Evolutionary conservation across 2,888 invertebrate genomes (phyloP), one percentile per base, ranked within the genome.

Genomic region (Chloroclysta siterata): DNA sequence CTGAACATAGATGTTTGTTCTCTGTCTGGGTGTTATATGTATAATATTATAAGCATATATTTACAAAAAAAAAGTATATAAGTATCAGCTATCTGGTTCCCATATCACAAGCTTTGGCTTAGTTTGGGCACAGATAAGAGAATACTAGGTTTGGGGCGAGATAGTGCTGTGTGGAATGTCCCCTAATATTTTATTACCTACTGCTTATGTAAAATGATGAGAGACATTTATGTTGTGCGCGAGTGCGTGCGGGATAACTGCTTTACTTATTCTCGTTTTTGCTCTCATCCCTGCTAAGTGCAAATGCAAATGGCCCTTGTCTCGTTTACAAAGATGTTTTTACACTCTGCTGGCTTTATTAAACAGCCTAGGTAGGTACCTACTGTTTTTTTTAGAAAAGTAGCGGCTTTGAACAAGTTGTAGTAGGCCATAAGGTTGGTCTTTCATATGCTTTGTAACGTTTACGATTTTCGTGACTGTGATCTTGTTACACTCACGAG

Each of bases 301-400:
- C 86, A 85, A 80, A 88, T 85, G 85, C 86, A 87, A 89, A 89
- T 87, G 85, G 81, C 82, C 82, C 83, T 83, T 83, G 81, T 87
- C 85, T 88, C 84, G 83, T 87, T 87, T 85, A 85, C 87, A 86
- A 84, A 87, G 83, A 85, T 79, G 87, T 85, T 89, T 88, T 87
- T 84, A 86, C 78, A 82, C 80, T 80, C 78, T 72, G 79, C 83
- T 78, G 81, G 72, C 77, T 86, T 85, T 84, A 85, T 84, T 83
- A 74, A 81, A 79, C 77, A 78, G 76, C 69, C 22, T 22, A 22
- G 22, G 22, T 22, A 22, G n/a, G n/a, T n/a, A n/a, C n/a, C 76
- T 82, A 79, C 71, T 70, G 71, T 65, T 83, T 82, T 22, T 3
- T 80, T 77, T 61, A 72, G 77, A 79, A 80, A 72, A 72, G 65